Percentiles rank a stretch among this genome's conserved stretches.
phyloP scores from a whole-genome alignment of 2,888 invertebrate species.

The Drosophila conformis region DNA sequence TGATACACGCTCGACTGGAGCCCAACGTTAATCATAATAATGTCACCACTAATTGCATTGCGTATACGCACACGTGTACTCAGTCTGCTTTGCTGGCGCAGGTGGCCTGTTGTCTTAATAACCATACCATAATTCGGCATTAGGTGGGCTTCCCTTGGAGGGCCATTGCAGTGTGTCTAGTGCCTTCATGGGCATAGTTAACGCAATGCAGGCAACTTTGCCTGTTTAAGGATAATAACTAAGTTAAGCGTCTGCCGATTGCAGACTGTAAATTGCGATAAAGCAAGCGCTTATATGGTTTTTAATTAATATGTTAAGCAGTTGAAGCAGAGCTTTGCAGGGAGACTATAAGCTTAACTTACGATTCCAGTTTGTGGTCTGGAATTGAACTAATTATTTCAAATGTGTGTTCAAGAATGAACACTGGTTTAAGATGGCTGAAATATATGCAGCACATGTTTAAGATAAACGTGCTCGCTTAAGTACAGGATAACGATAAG shows the following conservation, averaged over 20 bases:
- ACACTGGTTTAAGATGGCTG: too few species aligned
- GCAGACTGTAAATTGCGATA: not conserved
- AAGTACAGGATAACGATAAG: too few species aligned
- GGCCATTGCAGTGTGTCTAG: not conserved
- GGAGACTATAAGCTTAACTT: not conserved
- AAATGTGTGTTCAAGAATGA: not conserved
- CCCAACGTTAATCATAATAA: constrained; percentile 76
- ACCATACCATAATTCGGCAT: constrained; percentile 67
- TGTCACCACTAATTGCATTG: constrained; percentile 78
- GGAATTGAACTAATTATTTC: not conserved
- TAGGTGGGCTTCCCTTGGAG: constrained; percentile 39
- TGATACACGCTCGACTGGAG: constrained; percentile 36
- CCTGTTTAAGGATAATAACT: constrained; percentile 13
- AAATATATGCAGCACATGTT: too few species aligned
- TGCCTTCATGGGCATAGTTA: constrained; percentile 46
- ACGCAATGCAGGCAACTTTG: constrained; percentile 37
- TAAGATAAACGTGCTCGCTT: too few species aligned
- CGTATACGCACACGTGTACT: constrained; percentile 75
- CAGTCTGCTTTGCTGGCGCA: constrained; percentile 15
- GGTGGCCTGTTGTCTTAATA: constrained; percentile 39
- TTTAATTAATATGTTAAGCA: not conserved
- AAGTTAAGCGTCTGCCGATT: constrained; percentile 15
- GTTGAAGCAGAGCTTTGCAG: not conserved
- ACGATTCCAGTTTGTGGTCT: not conserved
- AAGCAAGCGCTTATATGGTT: not conserved